phyloP scores from a whole-genome alignment of 2,888 invertebrate species.

The Iphiclides podalirius region DNA sequence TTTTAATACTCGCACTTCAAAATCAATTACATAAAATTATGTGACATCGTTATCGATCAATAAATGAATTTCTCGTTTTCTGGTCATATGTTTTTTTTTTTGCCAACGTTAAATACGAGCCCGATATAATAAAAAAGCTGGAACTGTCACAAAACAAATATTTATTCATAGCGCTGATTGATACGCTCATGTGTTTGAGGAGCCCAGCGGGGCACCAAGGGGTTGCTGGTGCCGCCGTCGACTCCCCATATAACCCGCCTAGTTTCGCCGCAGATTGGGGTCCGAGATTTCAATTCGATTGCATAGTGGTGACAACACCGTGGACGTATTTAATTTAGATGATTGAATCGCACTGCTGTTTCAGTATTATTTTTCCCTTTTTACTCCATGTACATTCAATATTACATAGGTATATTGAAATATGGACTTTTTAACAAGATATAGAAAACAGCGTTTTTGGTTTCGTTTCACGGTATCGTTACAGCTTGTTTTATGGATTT shows the following conservation, averaged over 20 bases:
- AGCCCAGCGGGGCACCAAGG: slow-evolving; percentile 68
- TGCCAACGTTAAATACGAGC: not conserved
- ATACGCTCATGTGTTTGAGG: slow-evolving; percentile 57
- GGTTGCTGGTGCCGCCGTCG: slow-evolving; percentile 54
- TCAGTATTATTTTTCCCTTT: slow-evolving; percentile 3
- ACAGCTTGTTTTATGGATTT: too few relatives aligned
- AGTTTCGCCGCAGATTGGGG: slow-evolving; percentile 58
- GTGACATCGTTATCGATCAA: too few relatives aligned
- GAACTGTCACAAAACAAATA: slow-evolving; percentile 45
- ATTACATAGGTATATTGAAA: too few relatives aligned
- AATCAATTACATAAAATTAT: too few relatives aligned
- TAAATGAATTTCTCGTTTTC: too few relatives aligned
- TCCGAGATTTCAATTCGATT: slow-evolving; percentile 31
- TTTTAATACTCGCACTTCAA: too few relatives aligned
- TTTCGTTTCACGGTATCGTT: too few relatives aligned
- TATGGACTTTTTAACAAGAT: too few relatives aligned
- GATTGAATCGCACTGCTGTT: slow-evolving; percentile 15
- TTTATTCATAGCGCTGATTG: slow-evolving; percentile 45
- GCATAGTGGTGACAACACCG: slow-evolving; percentile 22
- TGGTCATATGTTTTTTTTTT: too few relatives aligned
- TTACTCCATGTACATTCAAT: too few relatives aligned
- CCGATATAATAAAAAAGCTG: slow-evolving; percentile 23
- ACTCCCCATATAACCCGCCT: slow-evolving; percentile 51
- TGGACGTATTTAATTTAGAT: slow-evolving; percentile 17
- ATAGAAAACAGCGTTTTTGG: too few relatives aligned